phyloP scores from a whole-genome alignment of 2,113 vertebrate species.

The Pantherophis guttatus region DNA sequence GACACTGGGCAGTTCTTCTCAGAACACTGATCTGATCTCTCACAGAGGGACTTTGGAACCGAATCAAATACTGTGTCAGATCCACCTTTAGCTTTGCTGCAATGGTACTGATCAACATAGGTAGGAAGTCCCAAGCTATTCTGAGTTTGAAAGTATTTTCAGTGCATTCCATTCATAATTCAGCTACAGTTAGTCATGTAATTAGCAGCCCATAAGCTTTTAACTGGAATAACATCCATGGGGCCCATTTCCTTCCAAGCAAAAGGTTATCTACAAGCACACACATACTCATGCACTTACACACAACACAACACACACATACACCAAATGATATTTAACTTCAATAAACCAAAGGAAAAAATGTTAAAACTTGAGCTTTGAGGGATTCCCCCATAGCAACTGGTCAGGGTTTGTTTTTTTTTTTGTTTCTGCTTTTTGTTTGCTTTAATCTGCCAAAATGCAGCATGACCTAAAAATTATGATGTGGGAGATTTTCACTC shows the following conservation, averaged over 20 bases:
- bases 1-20: neutral
- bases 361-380: neutral
- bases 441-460: neutral
- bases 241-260: neutral
- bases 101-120: neutral
- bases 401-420: neutral
- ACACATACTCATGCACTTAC: neutral
- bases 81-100: neutral
- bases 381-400: neutral
- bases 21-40: neutral
- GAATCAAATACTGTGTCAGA: neutral
- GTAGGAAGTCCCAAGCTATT: neutral
- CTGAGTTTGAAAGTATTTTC: neutral
- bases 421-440: neutral
- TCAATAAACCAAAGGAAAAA: neutral
- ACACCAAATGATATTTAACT: neutral
- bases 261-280: neutral
- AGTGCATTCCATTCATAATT: neutral
- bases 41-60: neutral
- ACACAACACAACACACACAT: too few relatives aligned
- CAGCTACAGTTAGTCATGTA: neutral
- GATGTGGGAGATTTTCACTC: neutral
- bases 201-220: neutral
- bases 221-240: neutral
- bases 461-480: neutral